Base-by-base conservation (phyloP, 2,113 vertebrate species). In the Raja brachyura region DNA sequence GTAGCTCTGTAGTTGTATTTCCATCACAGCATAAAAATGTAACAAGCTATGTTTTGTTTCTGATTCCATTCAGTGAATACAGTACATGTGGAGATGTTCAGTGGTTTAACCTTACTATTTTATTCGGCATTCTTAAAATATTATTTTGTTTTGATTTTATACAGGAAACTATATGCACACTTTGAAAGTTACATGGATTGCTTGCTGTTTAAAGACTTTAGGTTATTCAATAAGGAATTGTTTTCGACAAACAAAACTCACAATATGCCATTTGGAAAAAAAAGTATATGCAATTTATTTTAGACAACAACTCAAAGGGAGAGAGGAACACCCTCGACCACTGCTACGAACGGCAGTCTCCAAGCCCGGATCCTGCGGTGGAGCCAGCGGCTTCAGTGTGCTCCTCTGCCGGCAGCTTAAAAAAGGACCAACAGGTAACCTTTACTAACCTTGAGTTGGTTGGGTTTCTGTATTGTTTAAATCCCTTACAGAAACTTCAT, bases 31-130 rank as follows among this genome's bases (percentile, higher is more conserved):
- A 73, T 85, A 48, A 73, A 92, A 92, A 25, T 54, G 18, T 48
- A 92, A 48, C 66, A 48, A 73, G 66, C 70, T 92, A 73, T 73
- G 33, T 18, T 73, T 92, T 92, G 83, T 88, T 63, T 88, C 83
- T 66, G 59, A 63, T 31, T 92, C 28, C 73, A 54, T 74, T 11
- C 68, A 92, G 33, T 25, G 3, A 73, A 92, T 92, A n/a, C 68
- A 39, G 1, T 74, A 68, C 20, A 92, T 39, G 54, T 73, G 68
- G 90, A 92, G 68, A 74, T 73, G 83, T 54, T 54, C 90, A 25
- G 33, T 54, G 83, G 83, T 88, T 85, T 63, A 63, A 59, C 63
- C n/a, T 88, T 7, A 31, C 83, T n/a, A 5, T 13, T 88, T 63
- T 14, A 88, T 88, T 66, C 28, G 9, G n/a, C 59, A 88, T 88